Percentiles rank a stretch among this genome's conserved stretches.
These are phyloP conservation scores for Parnassius apollo DNA, from an alignment of 2,888 invertebrate genomes.

Conservation along the genomic window DNA sequence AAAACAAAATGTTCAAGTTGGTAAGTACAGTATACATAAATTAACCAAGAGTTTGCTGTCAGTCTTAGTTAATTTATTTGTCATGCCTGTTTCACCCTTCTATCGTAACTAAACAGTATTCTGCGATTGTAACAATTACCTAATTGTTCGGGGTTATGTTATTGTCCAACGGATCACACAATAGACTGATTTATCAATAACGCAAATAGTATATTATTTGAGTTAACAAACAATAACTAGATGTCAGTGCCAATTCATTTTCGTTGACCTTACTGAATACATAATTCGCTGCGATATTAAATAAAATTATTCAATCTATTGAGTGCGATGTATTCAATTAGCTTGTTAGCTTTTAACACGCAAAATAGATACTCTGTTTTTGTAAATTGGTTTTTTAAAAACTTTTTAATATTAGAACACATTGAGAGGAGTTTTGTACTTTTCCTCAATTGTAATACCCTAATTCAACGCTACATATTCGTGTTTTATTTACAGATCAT, in stretches of 20 bases:
- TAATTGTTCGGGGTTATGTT: no score
- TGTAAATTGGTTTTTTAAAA: no score
- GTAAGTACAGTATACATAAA: constrained; percentile 29
- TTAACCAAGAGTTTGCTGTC: neutral
- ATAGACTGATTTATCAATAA: neutral
- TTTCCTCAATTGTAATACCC: no score
- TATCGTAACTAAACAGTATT: no score
- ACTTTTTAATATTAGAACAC: no score
- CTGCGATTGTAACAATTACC: neutral
- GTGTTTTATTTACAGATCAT: constrained; percentile 53
- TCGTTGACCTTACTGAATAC: neutral
- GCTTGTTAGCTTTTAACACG: no score
- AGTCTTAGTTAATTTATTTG: neutral
- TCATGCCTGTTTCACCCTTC: neutral
- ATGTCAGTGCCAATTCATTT: neutral
- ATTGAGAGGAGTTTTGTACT: no score
- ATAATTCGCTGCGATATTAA: neutral
- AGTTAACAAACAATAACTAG: neutral
- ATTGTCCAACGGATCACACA: neutral
- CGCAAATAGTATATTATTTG: neutral
- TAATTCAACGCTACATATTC: no score
- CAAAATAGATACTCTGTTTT: no score
- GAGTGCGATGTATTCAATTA: no score
- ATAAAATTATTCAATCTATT: neutral
- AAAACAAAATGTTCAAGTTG: constrained; percentile 30